Evolutionary conservation across 1,140 invertebrate species (phyloP), one percentile per base, ranked within the genome.

Genomic region (Psix sp.): DNA sequence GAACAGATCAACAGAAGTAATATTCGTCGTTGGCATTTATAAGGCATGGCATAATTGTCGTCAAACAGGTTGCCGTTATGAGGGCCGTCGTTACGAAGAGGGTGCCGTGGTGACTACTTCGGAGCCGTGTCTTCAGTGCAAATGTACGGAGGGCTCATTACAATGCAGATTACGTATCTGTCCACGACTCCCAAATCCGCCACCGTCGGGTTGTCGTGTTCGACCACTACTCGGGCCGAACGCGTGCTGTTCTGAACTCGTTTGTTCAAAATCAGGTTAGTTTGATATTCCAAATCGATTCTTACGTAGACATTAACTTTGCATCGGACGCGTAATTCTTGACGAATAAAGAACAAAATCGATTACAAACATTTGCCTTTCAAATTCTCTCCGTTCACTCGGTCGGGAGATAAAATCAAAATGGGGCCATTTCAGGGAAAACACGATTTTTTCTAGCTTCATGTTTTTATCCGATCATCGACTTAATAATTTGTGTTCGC

Each of bases 41-140:
- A 49, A 68, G 51, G 49, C 51, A 59, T 74, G 39, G 57, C 63
- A 59, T 66, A 74, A 68, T 68, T 63, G 52, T 63, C 63, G 63
- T 68, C 51, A 65, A 85, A 48, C 80, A 92, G 91, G 89, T 45
- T 94, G 92, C 81, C 88, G 89, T 79, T 92, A 92, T 80, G 91
- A 91, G 75, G 90, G 90, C 16, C 89, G 88, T 29, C 89, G 88
- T 80, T 90, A 90, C 78, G 86, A 88, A n/a, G 91, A 91, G 77
- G 91, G 90, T 31, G 84, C 87, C 9, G 73, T 87, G 33, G 92
- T 95, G 54, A 78, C 84, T 54, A 94, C 93, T 38, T 85, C 89
- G 21, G 93, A 94, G 79, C 91, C 93, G 9, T 96, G 94, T 81
- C 86, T 96, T 18, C 90, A 90, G 59, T 96, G 94, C 84, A 90